phyloP scores from a whole-genome alignment of 2,888 invertebrate species.

The Lithophane leautieri region DNA sequence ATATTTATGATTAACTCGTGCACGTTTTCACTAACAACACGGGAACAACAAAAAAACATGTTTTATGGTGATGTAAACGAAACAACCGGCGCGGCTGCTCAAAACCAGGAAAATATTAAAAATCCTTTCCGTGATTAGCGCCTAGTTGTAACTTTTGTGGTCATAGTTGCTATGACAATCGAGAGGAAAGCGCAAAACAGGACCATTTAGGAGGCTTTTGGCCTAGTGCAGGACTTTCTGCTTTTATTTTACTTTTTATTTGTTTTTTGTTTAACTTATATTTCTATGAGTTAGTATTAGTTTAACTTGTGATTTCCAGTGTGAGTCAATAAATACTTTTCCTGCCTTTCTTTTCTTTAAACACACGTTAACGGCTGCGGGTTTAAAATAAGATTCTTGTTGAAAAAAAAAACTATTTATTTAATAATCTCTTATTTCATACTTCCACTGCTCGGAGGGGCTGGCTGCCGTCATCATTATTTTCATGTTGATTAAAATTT shows the following conservation, averaged over 20 bases:
- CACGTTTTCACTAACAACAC: neutral
- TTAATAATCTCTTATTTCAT: neutral
- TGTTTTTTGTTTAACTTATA: too few species aligned
- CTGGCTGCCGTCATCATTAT: neutral
- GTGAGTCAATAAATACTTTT: too few species aligned
- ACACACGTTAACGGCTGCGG: neutral
- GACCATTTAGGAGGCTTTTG: too few species aligned
- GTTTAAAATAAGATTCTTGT: neutral
- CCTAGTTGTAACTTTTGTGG: neutral
- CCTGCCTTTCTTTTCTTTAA: neutral
- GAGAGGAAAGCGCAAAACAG: neutral
- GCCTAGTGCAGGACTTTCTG: too few species aligned
- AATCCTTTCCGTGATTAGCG: neutral
- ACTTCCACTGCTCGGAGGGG: neutral
- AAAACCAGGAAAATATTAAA: neutral
- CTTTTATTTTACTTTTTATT: too few species aligned
- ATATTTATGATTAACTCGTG: too few species aligned
- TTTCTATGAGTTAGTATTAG: too few species aligned
- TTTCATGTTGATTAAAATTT: neutral
- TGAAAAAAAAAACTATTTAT: neutral
- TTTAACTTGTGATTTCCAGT: too few species aligned
- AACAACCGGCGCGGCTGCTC: neutral
- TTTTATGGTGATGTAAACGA: neutral
- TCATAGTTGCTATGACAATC: conserved; percentile 1
- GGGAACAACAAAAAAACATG: neutral